Base-by-base conservation (phyloP, 2,113 vertebrate genomes). In the Amphiprion ocellaris region DNA sequence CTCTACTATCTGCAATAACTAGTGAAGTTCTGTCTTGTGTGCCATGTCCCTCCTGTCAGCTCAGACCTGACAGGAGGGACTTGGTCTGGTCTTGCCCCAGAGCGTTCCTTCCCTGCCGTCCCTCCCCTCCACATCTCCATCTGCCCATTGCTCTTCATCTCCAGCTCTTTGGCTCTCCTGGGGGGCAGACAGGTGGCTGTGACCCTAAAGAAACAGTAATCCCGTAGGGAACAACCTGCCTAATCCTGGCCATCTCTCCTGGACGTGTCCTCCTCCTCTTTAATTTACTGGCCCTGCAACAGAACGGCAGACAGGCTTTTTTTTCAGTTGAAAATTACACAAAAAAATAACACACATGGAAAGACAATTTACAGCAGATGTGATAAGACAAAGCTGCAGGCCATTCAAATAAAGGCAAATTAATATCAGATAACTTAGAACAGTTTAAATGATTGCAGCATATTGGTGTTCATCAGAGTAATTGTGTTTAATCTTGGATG, bases 101-200 rank as follows among this genome's bases (percentile, higher is more conserved):
- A 69, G 84, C 67, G 74, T 26, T 70, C 44, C 24, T 53, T 37
- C 76, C 81, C 81, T 66, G 61, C 70, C 49, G 54, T 52, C 21
- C 17, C 58, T 65, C 47, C 81, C 66, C 68, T 50, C 65, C 28
- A 19, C 44, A 49, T 70, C 77, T 84, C 93, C 90, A 92, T 92
- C 90, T 93, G 90, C 69, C 70, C 84, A 33, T 82, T 41, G 70
- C 46, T 77, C 50, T 46, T 74, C 49, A 49, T 79, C 65, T 80
- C 79, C 64, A 66, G 44, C 76, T 87, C 74, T 62, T n/a, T 54
- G 64, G 47, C 65, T 81, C 69, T 88, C 81, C 86, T 83, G 55
- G 54, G 72, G 68, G 44, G 80, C 6, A 70, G 84, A 89, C 91
- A 94, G 91, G 93, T 93, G 92, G 86, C 73, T 69, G 65, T 74